Percentiles rank a stretch among this genome's conserved stretches.
These are phyloP conservation scores for Scaptomyza pallida DNA, from an alignment of 1,140 invertebrate genomes.

Conservation along the genomic window DNA sequence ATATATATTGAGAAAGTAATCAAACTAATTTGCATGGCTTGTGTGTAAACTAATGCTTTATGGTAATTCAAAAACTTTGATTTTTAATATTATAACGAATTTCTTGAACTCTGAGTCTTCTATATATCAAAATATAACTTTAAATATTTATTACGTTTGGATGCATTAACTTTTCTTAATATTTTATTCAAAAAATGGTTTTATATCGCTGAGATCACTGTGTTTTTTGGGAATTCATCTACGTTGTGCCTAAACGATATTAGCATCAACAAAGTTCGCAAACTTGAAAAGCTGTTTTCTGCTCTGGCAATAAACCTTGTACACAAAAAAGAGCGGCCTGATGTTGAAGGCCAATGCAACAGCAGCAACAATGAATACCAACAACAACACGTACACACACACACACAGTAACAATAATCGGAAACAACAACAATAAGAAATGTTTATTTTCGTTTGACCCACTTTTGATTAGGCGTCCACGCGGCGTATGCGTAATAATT, in stretches of 20 bases:
- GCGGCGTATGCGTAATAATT: constrained; percentile 63
- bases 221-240: constrained; percentile 1
- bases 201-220: background rate
- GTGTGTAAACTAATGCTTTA: constrained; percentile 35
- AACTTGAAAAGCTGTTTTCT: constrained; percentile 28
- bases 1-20: constrained; percentile 20
- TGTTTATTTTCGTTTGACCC: constrained; percentile 67
- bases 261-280: background rate
- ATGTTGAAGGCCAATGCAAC: constrained; percentile 29
- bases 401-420: constrained; percentile 29
- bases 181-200: too few relatives aligned
- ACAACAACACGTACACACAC: constrained; percentile 24
- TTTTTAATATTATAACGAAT: too few relatives aligned
- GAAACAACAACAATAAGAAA: constrained; percentile 33
- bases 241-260: background rate
- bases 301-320: constrained; percentile 32
- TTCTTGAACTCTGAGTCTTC: too few relatives aligned
- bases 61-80: too few relatives aligned
- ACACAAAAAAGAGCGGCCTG: constrained; percentile 3
- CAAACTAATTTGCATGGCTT: constrained; percentile 29
- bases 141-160: background rate
- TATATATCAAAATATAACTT: too few relatives aligned
- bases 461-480: constrained; percentile 52
- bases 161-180: too few relatives aligned
- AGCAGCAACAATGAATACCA: constrained; percentile 4